A percentile compares a stretch with the other conserved stretches of the same genome.
Conservation (phyloP, 1,140 invertebrate genomes). For the Bilobella aurantiaca region DNA sequence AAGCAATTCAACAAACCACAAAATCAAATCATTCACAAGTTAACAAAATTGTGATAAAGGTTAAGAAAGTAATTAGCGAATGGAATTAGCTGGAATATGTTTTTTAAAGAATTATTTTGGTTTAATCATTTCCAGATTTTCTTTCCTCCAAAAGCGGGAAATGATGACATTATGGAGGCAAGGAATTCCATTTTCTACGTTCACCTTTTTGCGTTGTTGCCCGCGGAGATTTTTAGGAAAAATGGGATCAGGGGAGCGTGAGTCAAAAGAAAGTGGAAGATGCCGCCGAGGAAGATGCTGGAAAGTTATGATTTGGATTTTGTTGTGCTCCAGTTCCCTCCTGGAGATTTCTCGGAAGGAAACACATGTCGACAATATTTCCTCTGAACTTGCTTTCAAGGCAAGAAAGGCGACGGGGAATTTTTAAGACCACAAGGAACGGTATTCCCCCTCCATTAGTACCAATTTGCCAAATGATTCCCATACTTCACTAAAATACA, state of each 20-base stretch:
- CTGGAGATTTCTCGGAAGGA: not conserved
- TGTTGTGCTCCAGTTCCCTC: not conserved
- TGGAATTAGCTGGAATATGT: too few species aligned
- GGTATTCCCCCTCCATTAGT: not conserved
- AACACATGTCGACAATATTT: not conserved
- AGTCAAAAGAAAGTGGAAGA: not conserved
- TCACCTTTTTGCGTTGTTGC: not conserved
- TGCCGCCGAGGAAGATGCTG: not conserved
- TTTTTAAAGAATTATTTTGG: too few species aligned
- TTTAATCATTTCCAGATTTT: too few species aligned
- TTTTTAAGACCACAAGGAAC: not conserved
- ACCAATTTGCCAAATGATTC: not conserved
- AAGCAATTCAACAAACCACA: too few species aligned
- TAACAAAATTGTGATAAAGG: too few species aligned
- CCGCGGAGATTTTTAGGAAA: not conserved
- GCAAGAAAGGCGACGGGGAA: not conserved
- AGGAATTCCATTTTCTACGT: not conserved
- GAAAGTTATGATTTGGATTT: constrained; percentile 1
- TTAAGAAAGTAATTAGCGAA: too few species aligned
- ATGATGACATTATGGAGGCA: too few species aligned
- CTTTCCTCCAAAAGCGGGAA: too few species aligned
- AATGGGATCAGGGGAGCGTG: not conserved
- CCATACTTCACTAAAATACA: not conserved
- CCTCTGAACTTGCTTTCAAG: too few species aligned
- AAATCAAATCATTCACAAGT: too few species aligned